Evolutionary conservation across 2,113 vertebrate species (phyloP).

Genomic region (Excalfactoria chinensis): DNA sequence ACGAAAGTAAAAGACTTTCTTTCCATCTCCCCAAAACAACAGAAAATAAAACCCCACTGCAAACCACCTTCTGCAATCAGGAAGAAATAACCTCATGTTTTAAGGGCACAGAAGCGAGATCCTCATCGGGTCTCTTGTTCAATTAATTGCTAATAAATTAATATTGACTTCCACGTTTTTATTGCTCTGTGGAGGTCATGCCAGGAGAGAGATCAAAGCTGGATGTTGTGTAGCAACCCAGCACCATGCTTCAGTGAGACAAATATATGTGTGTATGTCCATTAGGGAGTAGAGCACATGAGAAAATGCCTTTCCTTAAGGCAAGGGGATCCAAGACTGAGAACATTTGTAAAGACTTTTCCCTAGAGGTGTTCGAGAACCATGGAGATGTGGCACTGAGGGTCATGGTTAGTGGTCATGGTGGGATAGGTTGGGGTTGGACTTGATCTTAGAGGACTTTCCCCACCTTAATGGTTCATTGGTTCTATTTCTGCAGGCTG

Average conservation of each 20-base stretch:
- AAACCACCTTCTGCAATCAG: background rate
- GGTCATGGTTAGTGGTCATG: no score
- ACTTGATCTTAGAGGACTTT: no score
- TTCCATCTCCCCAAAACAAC: background rate
- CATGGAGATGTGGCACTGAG: no score
- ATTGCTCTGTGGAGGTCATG: background rate
- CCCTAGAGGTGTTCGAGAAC: no score
- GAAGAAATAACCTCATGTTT: background rate
- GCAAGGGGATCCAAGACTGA: background rate
- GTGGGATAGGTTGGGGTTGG: no score
- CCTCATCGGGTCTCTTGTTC: background rate
- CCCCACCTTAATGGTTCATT: no score
- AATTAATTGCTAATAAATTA: background rate
- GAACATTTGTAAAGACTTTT: background rate
- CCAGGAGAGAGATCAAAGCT: background rate
- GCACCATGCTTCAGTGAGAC: background rate
- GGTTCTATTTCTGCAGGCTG: background rate
- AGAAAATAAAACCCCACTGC: no score
- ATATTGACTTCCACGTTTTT: background rate
- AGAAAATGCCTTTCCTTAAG: background rate
- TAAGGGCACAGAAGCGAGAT: background rate
- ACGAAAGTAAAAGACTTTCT: background rate
- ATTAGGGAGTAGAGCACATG: background rate
- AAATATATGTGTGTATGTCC: accelerated
- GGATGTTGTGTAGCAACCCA: background rate